Evolutionary conservation across 2,113 vertebrate genomes (phyloP).

Genomic region (Stomatorhinus ivindoensis): DNA sequence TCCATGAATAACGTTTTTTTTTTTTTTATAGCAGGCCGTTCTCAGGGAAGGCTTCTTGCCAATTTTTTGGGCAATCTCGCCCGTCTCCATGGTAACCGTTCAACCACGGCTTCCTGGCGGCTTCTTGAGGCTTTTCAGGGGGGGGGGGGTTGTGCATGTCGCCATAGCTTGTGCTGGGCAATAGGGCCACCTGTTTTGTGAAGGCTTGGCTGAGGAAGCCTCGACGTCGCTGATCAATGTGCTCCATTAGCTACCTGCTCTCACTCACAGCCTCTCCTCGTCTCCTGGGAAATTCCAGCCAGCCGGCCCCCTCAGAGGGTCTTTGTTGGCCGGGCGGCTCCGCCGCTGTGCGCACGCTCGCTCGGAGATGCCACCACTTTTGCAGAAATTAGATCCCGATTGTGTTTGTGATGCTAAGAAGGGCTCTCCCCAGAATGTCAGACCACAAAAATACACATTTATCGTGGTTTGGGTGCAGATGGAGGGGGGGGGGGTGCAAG

Average conservation of each 20-base stretch:
- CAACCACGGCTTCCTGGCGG: background rate
- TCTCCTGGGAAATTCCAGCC: background rate
- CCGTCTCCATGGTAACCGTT: constrained; percentile 9
- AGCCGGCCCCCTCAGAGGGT: background rate
- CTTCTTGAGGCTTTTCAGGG: background rate
- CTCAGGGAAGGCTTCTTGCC: background rate
- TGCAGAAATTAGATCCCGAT: background rate
- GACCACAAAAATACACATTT: background rate
- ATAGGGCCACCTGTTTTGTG: constrained; percentile 10
- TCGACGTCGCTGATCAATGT: background rate
- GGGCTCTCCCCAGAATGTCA: background rate
- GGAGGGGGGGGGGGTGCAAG: background rate
- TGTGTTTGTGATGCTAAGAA: constrained; percentile 9
- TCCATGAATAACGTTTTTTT: constrained; percentile 6
- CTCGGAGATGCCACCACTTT: background rate
- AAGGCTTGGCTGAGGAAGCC: background rate
- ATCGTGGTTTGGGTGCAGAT: background rate
- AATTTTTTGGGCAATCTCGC: constrained; percentile 2
- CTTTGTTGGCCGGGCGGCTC: background rate
- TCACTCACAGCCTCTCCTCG: background rate
- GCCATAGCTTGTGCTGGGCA: constrained; percentile 2
- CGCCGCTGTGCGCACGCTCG: too few relatives aligned
- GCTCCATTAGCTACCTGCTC: background rate
- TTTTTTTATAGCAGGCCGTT: background rate
- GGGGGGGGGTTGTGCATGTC: background rate